Percentiles rank a stretch among this genome's conserved stretches.
These are phyloP conservation scores for Amphimallon solstitiale DNA, from an alignment of 2,888 invertebrate species.

Conservation along the genomic window DNA sequence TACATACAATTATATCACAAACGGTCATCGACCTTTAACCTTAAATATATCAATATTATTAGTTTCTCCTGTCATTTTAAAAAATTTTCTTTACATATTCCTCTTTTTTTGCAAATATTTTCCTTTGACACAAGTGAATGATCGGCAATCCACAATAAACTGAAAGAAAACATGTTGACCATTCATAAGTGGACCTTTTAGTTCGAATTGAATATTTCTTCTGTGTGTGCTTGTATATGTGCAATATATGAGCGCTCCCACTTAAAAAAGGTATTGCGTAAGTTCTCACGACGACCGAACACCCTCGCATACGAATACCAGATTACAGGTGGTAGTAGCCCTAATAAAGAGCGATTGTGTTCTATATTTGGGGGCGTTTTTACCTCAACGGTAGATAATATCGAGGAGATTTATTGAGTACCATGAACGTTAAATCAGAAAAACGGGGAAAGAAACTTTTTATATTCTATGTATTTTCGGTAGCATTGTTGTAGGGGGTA, in stretches of 20 bases:
- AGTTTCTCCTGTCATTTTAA: too few relatives aligned
- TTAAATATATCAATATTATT: too few relatives aligned
- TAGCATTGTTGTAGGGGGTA: too few relatives aligned
- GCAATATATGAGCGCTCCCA: background rate
- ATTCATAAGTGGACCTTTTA: slow-evolving; percentile 3
- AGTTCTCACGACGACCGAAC: slow-evolving; percentile 30
- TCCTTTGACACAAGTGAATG: slow-evolving; percentile 13
- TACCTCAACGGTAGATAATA: slow-evolving; percentile 33
- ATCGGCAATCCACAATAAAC: background rate
- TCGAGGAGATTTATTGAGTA: slow-evolving; percentile 5
- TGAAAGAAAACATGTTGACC: background rate
- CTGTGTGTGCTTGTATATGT: background rate
- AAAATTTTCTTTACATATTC: background rate
- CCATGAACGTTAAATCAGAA: background rate
- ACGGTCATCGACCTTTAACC: too few relatives aligned
- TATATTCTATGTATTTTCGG: too few relatives aligned
- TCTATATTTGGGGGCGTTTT: slow-evolving; percentile 33
- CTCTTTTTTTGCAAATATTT: background rate
- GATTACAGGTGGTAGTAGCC: slow-evolving; percentile 21
- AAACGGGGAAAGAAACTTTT: too few relatives aligned
- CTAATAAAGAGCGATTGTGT: slow-evolving; percentile 18
- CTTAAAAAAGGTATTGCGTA: slow-evolving; percentile 20
- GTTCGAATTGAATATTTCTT: slow-evolving; percentile 15
- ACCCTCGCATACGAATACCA: slow-evolving; percentile 6
- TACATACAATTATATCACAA: too few relatives aligned